Evolutionary conservation across 2,113 vertebrate genomes (phyloP).

Genomic region (Megaleporinus macrocephalus): DNA sequence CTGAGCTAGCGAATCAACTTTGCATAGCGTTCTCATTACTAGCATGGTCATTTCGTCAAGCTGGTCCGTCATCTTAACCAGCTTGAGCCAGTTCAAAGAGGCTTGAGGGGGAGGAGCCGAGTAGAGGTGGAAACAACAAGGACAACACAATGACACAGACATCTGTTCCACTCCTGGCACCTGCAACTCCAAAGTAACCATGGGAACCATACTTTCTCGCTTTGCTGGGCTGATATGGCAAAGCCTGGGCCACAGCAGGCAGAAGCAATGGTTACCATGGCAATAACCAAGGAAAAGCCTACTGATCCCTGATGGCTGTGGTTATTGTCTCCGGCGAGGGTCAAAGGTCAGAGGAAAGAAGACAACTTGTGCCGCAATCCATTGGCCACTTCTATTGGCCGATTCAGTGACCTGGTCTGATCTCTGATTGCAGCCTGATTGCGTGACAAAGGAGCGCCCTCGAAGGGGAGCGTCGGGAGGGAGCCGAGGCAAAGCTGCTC

Average conservation of each 20-base stretch:
- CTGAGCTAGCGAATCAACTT: no score
- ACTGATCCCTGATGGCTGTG: constrained; percentile 6
- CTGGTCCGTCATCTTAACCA: no score
- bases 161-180: neutral
- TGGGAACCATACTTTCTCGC: constrained; percentile 67
- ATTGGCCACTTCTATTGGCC: neutral
- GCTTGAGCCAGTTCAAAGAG: no score
- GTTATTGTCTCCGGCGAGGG: neutral
- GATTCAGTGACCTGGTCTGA: neutral
- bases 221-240: constrained; percentile 51
- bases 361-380: neutral
- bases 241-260: constrained; percentile 50
- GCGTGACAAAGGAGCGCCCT: neutral
- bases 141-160: neutral
- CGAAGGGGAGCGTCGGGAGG: neutral
- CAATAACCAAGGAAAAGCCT: constrained; percentile 43
- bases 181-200: constrained; percentile 59
- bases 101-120: no score
- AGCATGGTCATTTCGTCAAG: no score
- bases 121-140: no score
- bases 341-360: constrained; percentile 25
- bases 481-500: neutral
- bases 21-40: no score
- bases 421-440: neutral
- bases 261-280: constrained; percentile 53